A percentile compares a stretch with the other conserved stretches of the same genome.
These are phyloP conservation scores for Gadopsis bispinosus DNA, from an alignment of 2,797 vertebrate genomes.

Conservation along the genomic window DNA sequence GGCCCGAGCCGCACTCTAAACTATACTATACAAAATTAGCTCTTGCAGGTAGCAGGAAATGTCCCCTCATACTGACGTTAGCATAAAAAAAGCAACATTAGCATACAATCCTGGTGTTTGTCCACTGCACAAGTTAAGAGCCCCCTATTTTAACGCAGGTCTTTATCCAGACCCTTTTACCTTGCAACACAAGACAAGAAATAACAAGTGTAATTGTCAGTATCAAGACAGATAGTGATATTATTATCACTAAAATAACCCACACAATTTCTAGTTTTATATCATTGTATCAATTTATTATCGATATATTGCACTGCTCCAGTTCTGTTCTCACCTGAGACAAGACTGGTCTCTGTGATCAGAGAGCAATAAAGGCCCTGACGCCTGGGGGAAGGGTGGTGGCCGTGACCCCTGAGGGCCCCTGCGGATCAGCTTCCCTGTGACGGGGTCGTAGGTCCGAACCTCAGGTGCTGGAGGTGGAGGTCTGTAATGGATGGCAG, in stretches of 20 bases:
- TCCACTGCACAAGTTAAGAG: not conserved
- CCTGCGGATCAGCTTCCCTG: slow-evolving; percentile 95
- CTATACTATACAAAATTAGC: no score
- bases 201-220: not conserved
- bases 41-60: no score
- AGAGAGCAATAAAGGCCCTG: slow-evolving; percentile 79
- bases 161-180: not conserved
- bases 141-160: no score
- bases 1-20: no score
- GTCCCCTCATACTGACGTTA: no score
- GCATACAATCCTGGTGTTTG: not conserved
- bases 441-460: slow-evolving; percentile 92
- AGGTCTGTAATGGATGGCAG: slow-evolving; percentile 86
- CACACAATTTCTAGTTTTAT: not conserved
- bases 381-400: slow-evolving; percentile 82
- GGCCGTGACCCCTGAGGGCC: slow-evolving; percentile 80
- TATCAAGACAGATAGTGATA: not conserved
- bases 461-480: slow-evolving; percentile 86
- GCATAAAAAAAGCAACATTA: no score
- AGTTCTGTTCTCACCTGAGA: slow-evolving; percentile 87
- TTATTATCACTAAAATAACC: not conserved
- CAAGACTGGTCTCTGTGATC: slow-evolving; percentile 87
- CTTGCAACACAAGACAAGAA: not conserved
- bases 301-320: not conserved
- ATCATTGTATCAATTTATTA: not conserved